These are phyloP conservation scores for Atlantisia rogersi DNA, from an alignment of 2,113 vertebrate genomes.

Conservation along the genomic window DNA sequence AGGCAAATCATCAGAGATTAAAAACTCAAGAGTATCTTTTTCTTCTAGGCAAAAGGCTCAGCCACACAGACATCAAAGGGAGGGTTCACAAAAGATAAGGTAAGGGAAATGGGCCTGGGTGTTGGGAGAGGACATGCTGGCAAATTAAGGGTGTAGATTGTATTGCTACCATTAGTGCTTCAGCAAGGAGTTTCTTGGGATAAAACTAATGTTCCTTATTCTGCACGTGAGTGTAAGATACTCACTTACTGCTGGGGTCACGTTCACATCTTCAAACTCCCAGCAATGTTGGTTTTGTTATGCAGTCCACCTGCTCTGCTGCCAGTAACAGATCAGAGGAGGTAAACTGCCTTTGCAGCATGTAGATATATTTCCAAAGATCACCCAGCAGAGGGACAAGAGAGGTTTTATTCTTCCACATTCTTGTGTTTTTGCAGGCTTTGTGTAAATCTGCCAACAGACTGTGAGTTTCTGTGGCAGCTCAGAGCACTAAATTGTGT, in stretches of 20 bases:
- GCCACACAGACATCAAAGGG: conserved; percentile 68
- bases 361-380: neutral
- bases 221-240: neutral
- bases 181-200: neutral
- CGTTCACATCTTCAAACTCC: neutral
- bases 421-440: neutral
- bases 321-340: neutral
- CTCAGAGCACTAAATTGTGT: neutral
- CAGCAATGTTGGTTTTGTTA: neutral
- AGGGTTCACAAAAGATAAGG: conserved; percentile 91
- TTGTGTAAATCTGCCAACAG: neutral
- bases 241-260: neutral
- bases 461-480: neutral
- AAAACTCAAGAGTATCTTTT: neutral
- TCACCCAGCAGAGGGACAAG: neutral
- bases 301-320: neutral
- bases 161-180: neutral
- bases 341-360: neutral
- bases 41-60: conserved; percentile 77
- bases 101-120: neutral
- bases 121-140: neutral
- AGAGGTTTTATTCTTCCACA: neutral
- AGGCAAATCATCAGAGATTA: neutral
- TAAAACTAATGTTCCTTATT: neutral
- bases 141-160: neutral